These are phyloP conservation scores for Poecile montanus DNA, from an alignment of 2,797 vertebrate species.

Conservation along the genomic window DNA sequence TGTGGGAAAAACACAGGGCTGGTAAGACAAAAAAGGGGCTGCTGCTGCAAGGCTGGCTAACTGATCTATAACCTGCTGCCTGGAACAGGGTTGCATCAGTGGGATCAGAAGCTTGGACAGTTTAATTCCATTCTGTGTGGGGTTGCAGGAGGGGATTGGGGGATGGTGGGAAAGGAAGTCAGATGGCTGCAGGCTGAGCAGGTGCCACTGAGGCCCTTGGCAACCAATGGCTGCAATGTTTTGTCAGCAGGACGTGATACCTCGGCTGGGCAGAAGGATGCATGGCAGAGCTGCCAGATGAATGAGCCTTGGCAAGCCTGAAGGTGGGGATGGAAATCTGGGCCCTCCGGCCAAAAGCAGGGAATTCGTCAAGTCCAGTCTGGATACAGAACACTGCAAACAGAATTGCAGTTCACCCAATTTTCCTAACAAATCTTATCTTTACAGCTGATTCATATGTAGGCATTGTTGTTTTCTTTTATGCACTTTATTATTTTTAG, in stretches of 20 bases:
- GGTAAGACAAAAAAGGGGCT: not conserved
- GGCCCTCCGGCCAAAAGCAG: not conserved
- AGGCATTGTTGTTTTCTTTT: not conserved
- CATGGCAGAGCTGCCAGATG: not conserved
- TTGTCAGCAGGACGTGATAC: not conserved
- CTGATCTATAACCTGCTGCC: not conserved
- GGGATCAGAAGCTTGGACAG: not conserved
- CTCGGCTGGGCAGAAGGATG: not conserved
- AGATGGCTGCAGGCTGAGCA: conserved; percentile 34
- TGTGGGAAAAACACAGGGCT: not conserved
- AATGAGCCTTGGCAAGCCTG: conserved; percentile 25
- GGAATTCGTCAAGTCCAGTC: not conserved
- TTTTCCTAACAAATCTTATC: not conserved
- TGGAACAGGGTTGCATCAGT: not conserved
- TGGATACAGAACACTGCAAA: not conserved
- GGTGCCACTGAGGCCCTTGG: not conserved
- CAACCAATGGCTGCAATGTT: not conserved
- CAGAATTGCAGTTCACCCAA: not conserved
- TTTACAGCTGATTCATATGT: not conserved
- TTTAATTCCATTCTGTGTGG: not conserved
- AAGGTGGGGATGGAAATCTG: not conserved
- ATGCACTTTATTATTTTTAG: not conserved
- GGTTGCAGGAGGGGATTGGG: not conserved
- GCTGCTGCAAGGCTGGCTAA: not conserved
- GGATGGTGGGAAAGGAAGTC: not conserved